These are phyloP conservation scores for Rotaria sp. DNA, from an alignment of 2,888 invertebrate genomes.

Conservation along the genomic window DNA sequence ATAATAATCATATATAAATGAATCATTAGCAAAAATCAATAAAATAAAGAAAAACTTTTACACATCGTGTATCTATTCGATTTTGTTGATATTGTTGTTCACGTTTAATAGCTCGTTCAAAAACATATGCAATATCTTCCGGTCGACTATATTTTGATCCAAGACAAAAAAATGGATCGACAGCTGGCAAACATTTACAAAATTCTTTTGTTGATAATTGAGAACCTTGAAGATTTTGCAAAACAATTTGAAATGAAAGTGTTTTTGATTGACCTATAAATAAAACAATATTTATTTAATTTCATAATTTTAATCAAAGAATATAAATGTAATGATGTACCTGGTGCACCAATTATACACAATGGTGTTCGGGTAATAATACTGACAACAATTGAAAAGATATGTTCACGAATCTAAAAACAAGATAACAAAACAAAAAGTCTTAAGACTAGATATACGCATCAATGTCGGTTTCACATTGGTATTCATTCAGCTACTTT, in stretches of 20 bases:
- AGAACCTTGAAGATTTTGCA: conserved; percentile 29
- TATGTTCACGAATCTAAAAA: conserved; percentile 12
- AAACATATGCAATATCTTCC: neutral
- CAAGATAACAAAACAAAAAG: neutral
- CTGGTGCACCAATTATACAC: conserved; percentile 23
- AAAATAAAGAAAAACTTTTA: neutral
- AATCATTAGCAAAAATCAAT: too few relatives aligned
- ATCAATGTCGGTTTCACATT: too few relatives aligned
- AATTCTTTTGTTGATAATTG: neutral
- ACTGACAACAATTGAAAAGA: conserved; percentile 12
- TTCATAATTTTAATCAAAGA: too few relatives aligned
- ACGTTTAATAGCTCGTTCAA: conserved; percentile 25
- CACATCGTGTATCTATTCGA: conserved; percentile 13
- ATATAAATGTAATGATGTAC: neutral
- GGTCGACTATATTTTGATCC: conserved; percentile 23
- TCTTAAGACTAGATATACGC: too few relatives aligned
- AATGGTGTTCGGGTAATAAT: conserved; percentile 12
- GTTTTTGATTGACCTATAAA: conserved; percentile 14
- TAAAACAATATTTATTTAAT: neutral
- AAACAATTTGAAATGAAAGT: conserved; percentile 24
- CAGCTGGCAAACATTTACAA: conserved; percentile 13
- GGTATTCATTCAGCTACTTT: too few relatives aligned
- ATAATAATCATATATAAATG: too few relatives aligned
- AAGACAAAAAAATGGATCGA: conserved; percentile 25
- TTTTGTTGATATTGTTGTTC: conserved; percentile 21